Evolutionary conservation across 2,797 vertebrate genomes (phyloP).

Genomic region (Petrocephalus schoutedeni): DNA sequence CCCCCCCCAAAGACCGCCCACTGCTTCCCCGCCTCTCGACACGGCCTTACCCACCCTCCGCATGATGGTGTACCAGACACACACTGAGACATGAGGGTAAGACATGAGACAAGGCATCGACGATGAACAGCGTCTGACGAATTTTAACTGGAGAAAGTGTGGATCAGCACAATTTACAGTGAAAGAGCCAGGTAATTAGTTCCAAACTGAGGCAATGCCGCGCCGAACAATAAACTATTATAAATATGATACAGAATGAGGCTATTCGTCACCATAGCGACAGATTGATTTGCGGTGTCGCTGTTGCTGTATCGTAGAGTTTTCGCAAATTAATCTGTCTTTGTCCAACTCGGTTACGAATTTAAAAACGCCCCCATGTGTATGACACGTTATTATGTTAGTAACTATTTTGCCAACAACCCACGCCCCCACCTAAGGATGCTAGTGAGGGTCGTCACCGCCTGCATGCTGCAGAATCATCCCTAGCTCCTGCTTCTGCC

Average conservation of each 20-base stretch:
- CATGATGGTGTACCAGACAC: not conserved
- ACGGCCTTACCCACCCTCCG: not conserved
- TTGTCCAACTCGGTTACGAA: not conserved
- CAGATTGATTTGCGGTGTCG: not conserved
- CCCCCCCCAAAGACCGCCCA: not conserved
- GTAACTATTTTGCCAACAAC: not conserved
- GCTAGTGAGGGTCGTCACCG: not conserved
- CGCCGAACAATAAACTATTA: not conserved
- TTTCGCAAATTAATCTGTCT: not conserved
- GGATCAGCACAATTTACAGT: slow-evolving; percentile 5
- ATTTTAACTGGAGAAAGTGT: not conserved
- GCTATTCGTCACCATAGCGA: not conserved
- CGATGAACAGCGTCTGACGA: not conserved
- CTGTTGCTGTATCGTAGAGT: not conserved
- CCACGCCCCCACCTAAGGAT: not conserved
- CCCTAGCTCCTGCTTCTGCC: not conserved
- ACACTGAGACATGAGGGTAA: not conserved
- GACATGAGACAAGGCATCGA: not conserved
- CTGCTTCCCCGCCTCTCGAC: not conserved
- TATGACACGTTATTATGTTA: not conserved
- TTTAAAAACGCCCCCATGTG: not conserved
- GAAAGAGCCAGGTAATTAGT: not conserved
- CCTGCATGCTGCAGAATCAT: not conserved
- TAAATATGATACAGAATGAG: not conserved
- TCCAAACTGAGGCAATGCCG: not conserved